A percentile compares a stretch with the other conserved stretches of the same genome.
Conservation (phyloP, 2,797 vertebrate species). For the Catostomus latipinnis region DNA sequence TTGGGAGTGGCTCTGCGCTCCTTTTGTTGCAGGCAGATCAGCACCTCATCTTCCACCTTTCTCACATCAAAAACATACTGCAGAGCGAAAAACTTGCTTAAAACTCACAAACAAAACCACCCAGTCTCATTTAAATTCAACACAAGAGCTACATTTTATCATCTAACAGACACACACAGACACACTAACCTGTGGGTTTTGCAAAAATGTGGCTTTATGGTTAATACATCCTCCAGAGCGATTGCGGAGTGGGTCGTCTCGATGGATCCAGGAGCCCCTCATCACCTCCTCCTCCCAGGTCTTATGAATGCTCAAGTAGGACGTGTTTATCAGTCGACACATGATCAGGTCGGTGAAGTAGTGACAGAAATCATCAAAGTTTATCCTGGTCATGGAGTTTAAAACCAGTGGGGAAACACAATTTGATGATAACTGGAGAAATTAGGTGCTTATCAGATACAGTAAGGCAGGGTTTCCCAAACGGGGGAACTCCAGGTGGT, state of each 20-base stretch:
- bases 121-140: no score
- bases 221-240: slow-evolving; percentile 91
- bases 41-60: slow-evolving; percentile 90
- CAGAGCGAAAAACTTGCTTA: neutral
- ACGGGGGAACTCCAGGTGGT: no score
- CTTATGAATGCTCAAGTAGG: slow-evolving; percentile 94
- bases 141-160: neutral
- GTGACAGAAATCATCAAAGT: slow-evolving; percentile 88
- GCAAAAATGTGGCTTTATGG: slow-evolving; percentile 88
- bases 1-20: slow-evolving; percentile 85
- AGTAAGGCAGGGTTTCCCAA: neutral
- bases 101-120: neutral
- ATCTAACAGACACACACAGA: neutral
- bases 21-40: slow-evolving; percentile 93
- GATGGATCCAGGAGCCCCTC: slow-evolving; percentile 79
- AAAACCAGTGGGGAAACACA: slow-evolving; percentile 4
- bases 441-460: slow-evolving; percentile 14
- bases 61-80: slow-evolving; percentile 93
- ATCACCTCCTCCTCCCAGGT: slow-evolving; percentile 93
- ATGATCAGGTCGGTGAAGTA: slow-evolving; percentile 95
- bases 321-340: slow-evolving; percentile 95
- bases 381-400: slow-evolving; percentile 79
- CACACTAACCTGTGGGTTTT: slow-evolving; percentile 89
- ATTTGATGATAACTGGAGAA: neutral
- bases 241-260: slow-evolving; percentile 83